phyloP scores from a whole-genome alignment of 2,113 vertebrate species.

The Melanostigma gelatinosum region DNA sequence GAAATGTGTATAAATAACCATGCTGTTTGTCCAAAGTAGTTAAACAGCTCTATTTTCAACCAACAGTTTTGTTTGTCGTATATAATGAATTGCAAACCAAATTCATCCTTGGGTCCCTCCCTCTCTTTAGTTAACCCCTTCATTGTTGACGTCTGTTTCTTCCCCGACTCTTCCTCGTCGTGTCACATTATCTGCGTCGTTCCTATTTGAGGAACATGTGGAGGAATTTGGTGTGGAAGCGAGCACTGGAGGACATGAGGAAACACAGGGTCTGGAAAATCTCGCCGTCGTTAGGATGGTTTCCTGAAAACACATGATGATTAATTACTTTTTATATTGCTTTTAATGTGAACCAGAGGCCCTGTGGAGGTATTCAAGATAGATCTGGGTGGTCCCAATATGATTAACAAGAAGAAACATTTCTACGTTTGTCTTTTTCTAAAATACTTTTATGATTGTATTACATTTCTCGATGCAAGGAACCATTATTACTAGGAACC shows the following conservation, averaged over 20 bases:
- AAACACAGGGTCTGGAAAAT: conserved; percentile 84
- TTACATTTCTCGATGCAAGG: background rate
- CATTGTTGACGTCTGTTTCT: conserved; percentile 3
- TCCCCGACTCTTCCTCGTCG: background rate
- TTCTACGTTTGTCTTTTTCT: background rate
- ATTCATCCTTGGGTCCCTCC: background rate
- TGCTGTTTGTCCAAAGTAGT: background rate
- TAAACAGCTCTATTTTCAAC: conserved; percentile 21
- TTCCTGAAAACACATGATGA: conserved; percentile 54
- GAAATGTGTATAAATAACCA: conserved; percentile 32
- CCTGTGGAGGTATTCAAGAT: background rate
- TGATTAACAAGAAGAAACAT: background rate
- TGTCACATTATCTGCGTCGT: conserved; percentile 2
- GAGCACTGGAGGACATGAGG: conserved; percentile 87
- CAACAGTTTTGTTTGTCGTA: background rate
- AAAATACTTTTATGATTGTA: background rate
- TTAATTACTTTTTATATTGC: conserved; percentile 11
- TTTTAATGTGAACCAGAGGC: background rate
- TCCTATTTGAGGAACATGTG: conserved; percentile 71
- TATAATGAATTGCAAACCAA: background rate
- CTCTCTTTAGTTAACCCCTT: background rate
- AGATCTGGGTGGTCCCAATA: background rate
- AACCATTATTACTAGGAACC: background rate
- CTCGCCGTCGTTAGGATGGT: conserved; percentile 80
- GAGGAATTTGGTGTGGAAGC: conserved; percentile 90